Conservation (phyloP, 2,113 vertebrate genomes). For the Paracanthobrama guichenoti region DNA sequence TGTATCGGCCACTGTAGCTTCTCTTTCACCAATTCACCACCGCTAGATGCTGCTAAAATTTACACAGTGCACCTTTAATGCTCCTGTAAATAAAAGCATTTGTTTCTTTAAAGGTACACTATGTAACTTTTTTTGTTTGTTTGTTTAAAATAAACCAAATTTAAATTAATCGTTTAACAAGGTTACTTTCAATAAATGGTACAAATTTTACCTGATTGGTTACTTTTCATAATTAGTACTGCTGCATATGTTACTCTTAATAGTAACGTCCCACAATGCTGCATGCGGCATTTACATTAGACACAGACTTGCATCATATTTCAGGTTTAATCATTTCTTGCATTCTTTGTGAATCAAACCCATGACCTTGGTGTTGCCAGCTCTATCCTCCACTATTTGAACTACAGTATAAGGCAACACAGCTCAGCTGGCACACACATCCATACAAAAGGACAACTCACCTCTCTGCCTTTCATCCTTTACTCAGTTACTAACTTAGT, state of each 20-base stretch:
- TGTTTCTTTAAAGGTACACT: background rate
- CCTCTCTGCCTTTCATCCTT: background rate
- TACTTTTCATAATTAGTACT: background rate
- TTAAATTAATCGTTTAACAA: background rate
- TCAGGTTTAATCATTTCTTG: background rate
- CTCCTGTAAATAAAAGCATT: background rate
- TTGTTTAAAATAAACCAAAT: too few species aligned
- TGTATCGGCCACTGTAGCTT: too few species aligned
- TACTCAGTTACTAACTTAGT: background rate
- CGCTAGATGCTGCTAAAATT: too few species aligned
- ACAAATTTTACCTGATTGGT: background rate
- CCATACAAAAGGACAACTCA: background rate
- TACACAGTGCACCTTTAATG: too few species aligned
- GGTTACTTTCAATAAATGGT: background rate
- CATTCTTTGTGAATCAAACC: background rate
- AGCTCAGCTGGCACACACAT: background rate
- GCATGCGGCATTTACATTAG: background rate
- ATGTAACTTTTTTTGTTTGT: too few species aligned
- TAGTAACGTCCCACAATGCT: background rate
- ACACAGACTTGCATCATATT: background rate
- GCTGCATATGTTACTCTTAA: background rate
- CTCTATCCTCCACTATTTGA: background rate
- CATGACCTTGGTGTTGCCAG: background rate
- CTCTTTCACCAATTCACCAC: too few species aligned
- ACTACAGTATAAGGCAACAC: background rate